A percentile compares a stretch with the other conserved stretches of the same genome.
Conservation (phyloP, 2,113 vertebrate species). For the Nothobranchius kuhntae region DNA sequence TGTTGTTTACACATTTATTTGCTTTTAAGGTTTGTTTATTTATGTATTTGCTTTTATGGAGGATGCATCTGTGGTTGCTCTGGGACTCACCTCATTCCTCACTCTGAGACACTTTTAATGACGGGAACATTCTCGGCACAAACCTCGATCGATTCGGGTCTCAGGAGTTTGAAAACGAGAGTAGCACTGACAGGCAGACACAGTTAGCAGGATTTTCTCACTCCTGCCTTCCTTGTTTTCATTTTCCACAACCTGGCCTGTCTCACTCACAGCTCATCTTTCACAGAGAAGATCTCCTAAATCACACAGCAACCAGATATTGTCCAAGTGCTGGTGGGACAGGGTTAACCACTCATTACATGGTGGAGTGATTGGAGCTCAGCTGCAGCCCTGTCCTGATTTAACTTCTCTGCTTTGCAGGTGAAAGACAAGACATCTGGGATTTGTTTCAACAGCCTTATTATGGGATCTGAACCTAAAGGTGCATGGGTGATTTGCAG, state of each 20-base stretch:
- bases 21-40: not conserved
- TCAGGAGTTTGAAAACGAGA: conserved; percentile 7
- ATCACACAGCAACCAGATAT: conserved; percentile 34
- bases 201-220: conserved; percentile 15
- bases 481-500: not conserved
- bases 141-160: conserved; percentile 6
- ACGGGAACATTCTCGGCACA: not conserved
- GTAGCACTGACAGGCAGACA: conserved; percentile 16
- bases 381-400: conserved; percentile 22
- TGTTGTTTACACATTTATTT: not conserved
- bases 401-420: conserved; percentile 23
- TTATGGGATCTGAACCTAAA: not conserved
- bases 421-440: conserved; percentile 17
- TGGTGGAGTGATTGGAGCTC: conserved; percentile 11
- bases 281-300: conserved; percentile 6
- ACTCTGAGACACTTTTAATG: conserved; percentile 8
- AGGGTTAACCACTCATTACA: conserved; percentile 21
- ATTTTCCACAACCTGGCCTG: conserved; percentile 19
- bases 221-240: conserved; percentile 17
- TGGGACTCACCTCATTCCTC: conserved; percentile 17
- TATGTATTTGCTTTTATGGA: not conserved
- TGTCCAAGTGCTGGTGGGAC: not conserved
- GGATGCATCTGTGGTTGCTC: conserved; percentile 38
- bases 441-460: conserved; percentile 1
- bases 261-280: conserved; percentile 11